Percentiles rank a stretch among this genome's conserved stretches.
Conservation (phyloP, 2,888 invertebrate species). For the Notodonta dromedarius region DNA sequence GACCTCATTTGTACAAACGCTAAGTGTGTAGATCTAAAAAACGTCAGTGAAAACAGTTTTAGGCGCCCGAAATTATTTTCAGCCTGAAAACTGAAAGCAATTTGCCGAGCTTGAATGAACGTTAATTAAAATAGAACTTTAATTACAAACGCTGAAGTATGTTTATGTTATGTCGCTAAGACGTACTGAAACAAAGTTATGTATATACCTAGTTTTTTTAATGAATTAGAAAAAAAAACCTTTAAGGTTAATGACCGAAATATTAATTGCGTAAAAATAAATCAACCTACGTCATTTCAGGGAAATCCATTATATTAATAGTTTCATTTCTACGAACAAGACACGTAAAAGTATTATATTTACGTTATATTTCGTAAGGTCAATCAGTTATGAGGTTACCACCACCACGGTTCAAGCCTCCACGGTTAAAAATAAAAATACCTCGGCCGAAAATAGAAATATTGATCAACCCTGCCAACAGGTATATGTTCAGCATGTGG, state of each 20-base stretch:
- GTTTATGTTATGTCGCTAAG: not conserved
- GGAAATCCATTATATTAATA: constrained; percentile 1
- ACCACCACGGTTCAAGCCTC: not conserved
- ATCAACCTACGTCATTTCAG: not conserved
- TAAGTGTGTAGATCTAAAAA: not conserved
- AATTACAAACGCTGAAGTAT: not conserved
- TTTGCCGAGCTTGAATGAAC: not conserved
- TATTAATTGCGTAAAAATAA: not conserved
- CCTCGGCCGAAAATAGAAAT: not conserved
- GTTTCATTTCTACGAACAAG: not conserved
- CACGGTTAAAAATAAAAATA: constrained; percentile 1
- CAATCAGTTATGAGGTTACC: not conserved
- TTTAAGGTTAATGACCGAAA: not conserved
- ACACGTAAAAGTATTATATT: not conserved
- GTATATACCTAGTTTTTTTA: too few relatives aligned
- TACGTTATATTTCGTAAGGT: constrained; percentile 1
- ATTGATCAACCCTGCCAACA: constrained; percentile 1
- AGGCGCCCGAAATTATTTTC: not conserved
- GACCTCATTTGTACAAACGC: not conserved
- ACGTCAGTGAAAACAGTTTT: not conserved
- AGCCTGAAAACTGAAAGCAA: not conserved
- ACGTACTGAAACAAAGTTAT: not conserved
- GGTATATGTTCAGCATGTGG: not conserved
- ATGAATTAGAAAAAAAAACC: too few relatives aligned
- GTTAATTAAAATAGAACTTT: not conserved